phyloP scores from a whole-genome alignment of 1,140 invertebrate genomes.

The Pomacea maculata region DNA sequence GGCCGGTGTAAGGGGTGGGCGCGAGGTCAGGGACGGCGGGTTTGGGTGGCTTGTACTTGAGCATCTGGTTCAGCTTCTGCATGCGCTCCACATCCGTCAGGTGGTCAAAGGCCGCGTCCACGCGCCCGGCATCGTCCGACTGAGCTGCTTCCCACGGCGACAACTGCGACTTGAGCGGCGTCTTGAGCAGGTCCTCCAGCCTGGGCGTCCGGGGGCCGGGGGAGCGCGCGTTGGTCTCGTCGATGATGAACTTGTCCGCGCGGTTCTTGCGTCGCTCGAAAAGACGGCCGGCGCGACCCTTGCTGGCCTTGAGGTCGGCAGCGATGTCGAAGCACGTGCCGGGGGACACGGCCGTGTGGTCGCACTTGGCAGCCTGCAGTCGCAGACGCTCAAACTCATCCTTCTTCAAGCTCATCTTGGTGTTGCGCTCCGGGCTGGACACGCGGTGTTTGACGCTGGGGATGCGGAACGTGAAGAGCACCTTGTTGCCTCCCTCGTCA shows the following conservation, averaged over 20 bases:
- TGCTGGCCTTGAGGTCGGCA: constrained; percentile 47
- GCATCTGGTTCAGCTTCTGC: constrained; percentile 34
- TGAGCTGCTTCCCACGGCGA: constrained; percentile 80
- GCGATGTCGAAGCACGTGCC: constrained; percentile 48
- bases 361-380: constrained; percentile 39
- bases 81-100: constrained; percentile 29
- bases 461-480: constrained; percentile 49
- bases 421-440: constrained; percentile 29
- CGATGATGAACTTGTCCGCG: constrained; percentile 87
- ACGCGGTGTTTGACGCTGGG: constrained; percentile 45
- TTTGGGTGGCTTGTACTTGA: constrained; percentile 25
- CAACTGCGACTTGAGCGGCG: constrained; percentile 72
- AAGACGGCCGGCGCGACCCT: constrained; percentile 76
- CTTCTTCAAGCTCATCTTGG: constrained; percentile 49
- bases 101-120: constrained; percentile 74
- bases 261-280: constrained; percentile 87
- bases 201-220: constrained; percentile 31
- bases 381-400: constrained; percentile 51
- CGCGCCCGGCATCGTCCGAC: constrained; percentile 72
- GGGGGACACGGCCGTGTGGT: constrained; percentile 44
- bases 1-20: constrained; percentile 8
- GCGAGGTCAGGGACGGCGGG: constrained; percentile 6
- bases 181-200: constrained; percentile 55
- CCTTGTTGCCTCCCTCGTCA: constrained; percentile 42
- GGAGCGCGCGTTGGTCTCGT: constrained; percentile 70